Evolutionary conservation across 2,797 vertebrate species (phyloP).

Genomic region (Pteropus rufus): DNA sequence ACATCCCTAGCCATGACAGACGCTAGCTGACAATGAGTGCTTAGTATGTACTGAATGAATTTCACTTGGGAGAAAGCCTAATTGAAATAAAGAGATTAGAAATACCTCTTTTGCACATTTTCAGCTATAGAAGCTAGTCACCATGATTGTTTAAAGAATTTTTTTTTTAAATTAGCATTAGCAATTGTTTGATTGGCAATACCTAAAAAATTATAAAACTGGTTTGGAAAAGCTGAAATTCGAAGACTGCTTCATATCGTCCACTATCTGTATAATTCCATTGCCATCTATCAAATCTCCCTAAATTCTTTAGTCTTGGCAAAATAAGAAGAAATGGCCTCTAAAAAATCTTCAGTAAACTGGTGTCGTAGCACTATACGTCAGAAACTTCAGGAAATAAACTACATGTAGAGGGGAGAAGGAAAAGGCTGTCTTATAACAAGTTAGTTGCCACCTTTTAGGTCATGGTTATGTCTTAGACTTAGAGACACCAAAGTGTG

Average conservation of each 20-base stretch:
- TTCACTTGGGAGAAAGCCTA: background rate
- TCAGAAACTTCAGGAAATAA: background rate
- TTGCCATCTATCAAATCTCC: background rate
- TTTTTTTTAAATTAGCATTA: background rate
- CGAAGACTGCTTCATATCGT: background rate
- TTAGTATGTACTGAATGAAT: background rate
- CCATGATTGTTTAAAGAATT: background rate
- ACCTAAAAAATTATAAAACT: slow-evolving; percentile 15
- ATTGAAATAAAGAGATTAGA: background rate
- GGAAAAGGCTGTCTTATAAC: background rate
- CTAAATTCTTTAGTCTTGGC: background rate
- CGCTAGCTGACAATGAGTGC: background rate
- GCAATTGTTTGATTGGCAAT: background rate
- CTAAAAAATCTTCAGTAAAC: background rate
- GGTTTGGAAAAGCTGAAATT: background rate
- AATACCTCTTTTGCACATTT: background rate
- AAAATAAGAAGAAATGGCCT: background rate
- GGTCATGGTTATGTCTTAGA: background rate
- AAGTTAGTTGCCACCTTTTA: background rate
- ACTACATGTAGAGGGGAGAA: background rate
- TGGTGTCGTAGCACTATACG: background rate
- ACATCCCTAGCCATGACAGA: background rate
- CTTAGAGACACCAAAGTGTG: background rate
- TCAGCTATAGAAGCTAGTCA: background rate
- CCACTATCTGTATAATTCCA: background rate